Base-by-base conservation (phyloP, 2,888 invertebrate species). In the Polymixis lichenea region DNA sequence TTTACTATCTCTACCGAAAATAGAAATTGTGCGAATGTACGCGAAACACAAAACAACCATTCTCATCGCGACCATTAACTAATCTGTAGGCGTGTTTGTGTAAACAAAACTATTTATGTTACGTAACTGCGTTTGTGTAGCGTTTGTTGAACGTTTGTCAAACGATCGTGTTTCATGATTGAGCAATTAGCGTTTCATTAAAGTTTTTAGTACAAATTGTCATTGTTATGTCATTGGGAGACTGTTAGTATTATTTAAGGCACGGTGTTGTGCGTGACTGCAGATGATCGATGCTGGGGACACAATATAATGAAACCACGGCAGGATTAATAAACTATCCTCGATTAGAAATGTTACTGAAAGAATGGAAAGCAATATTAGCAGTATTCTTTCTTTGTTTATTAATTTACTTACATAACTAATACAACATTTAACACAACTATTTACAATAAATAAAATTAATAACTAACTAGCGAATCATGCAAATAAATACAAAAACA, bases 41-140 rank as follows among this genome's bases (percentile, higher is more conserved):
- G 69, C 56, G 68, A 79, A 78, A 75, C 69, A 70, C 79, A 73
- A 62, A 73, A 82, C 69, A 83, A 32, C 60, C 15, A 62, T 69
- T 58, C 80, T 43, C 64, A 66, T 25, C 46, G 32, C 22, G 32
- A 65, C n/a, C 68, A 80, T 72, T 71, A 68, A 72, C 67, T 62
- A 72, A 74, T 72, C 25, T 62, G 77, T 64, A 71, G 68, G 72
- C 75, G 74, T 77, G 82, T 77, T 74, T 69, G 65, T 55, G 84
- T 77, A 86, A 84, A 87, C 84, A 87, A 75, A 87, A 82, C 84
- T 84, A 86, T 84, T 77, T 84, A 77, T 56, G 73, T 87, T 78
- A 75, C 75, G 55, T 80, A 80, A 87, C 76, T 43, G 77, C 68
- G 83, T 82, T 80, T 77, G 77, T 56, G 51, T 28, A 60, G 55